Evolutionary conservation across 2,888 invertebrate genomes (phyloP).

Genomic region (Heteropelma amictum): DNA sequence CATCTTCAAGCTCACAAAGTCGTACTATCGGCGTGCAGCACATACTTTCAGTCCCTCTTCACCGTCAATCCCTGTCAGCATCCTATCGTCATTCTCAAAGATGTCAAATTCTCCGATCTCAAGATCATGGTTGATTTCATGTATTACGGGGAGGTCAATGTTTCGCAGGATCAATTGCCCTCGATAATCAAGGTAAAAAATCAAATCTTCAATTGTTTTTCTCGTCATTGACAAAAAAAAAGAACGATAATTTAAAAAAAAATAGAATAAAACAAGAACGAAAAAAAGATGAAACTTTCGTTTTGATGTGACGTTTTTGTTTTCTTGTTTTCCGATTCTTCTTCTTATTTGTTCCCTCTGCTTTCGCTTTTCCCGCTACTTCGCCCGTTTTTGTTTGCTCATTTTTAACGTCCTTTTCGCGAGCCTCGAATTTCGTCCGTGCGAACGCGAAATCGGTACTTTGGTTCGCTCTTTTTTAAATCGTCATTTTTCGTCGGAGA

Average conservation of each 20-base stretch:
- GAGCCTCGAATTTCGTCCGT: too few species aligned
- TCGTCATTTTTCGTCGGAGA: too few species aligned
- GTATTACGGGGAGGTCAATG: constrained; percentile 95
- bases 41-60: constrained; percentile 94
- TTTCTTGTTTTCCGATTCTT: too few species aligned
- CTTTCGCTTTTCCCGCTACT: too few species aligned
- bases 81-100: constrained; percentile 93
- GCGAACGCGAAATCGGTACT: too few species aligned
- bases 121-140: constrained; percentile 94
- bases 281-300: too few species aligned
- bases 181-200: constrained; percentile 79
- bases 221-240: neutral
- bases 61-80: constrained; percentile 92
- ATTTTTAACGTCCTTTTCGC: too few species aligned
- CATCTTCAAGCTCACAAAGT: constrained; percentile 94
- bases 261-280: neutral
- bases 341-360: too few species aligned
- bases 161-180: constrained; percentile 92
- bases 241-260: neutral
- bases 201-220: constrained; percentile 14
- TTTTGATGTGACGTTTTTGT: too few species aligned
- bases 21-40: constrained; percentile 93
- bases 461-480: too few species aligned
- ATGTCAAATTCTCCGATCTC: constrained; percentile 91
- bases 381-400: too few species aligned